Conservation (phyloP, 2,888 invertebrate genomes). For the Euzetes globulus region DNA sequence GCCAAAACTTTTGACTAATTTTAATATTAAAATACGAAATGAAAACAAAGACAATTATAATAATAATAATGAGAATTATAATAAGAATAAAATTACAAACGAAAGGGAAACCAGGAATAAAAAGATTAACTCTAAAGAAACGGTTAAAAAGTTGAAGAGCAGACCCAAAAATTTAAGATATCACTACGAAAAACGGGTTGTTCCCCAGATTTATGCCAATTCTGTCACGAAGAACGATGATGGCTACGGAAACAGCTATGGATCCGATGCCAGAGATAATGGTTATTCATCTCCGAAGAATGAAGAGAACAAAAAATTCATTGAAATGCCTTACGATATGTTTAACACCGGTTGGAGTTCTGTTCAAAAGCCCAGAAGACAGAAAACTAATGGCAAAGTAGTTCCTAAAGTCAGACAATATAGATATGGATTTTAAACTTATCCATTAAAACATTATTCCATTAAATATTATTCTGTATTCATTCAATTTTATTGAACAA, state of each 20-base stretch:
- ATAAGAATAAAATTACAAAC: background rate
- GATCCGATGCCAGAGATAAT: background rate
- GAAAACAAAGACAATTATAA: background rate
- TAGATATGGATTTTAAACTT: conserved; percentile 15
- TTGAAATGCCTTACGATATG: conserved; percentile 7
- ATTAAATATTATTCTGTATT: too few relatives aligned
- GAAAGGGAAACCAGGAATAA: background rate
- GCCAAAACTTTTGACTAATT: background rate
- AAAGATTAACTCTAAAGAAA: background rate
- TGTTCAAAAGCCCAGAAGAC: background rate
- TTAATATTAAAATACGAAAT: background rate
- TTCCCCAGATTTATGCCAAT: background rate
- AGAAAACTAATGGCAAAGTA: background rate
- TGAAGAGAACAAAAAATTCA: background rate
- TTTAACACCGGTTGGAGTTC: background rate
- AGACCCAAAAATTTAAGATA: background rate
- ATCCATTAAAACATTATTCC: too few relatives aligned
- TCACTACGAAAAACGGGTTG: background rate
- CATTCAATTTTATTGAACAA: too few relatives aligned
- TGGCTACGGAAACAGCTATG: background rate
- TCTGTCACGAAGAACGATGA: background rate
- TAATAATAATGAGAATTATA: background rate
- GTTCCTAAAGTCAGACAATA: background rate
- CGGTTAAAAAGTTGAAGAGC: background rate
- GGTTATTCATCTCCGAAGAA: background rate